A percentile compares a stretch with the other conserved stretches of the same genome.
These are phyloP conservation scores for Cynocephalus volans DNA, from an alignment of 2,113 vertebrate genomes.

Conservation along the genomic window DNA sequence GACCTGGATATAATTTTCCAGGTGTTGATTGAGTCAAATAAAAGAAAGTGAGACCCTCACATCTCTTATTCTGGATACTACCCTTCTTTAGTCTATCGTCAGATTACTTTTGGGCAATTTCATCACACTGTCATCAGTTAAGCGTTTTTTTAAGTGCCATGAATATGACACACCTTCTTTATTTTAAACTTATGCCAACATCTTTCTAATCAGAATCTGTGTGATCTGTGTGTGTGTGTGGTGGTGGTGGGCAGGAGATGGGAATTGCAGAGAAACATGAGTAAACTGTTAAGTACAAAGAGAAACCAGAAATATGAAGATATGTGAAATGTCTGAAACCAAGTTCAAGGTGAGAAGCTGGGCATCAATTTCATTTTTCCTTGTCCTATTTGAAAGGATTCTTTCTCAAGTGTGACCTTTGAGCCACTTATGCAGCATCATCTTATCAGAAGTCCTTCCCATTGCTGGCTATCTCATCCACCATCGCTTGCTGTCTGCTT, in stretches of 20 bases:
- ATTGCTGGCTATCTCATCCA: not conserved
- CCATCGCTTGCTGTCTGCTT: not conserved
- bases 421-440: not conserved
- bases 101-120: not conserved
- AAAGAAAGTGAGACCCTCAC: not conserved
- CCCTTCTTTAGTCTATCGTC: not conserved
- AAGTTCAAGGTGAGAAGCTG: not conserved
- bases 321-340: not conserved
- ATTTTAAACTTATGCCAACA: not conserved
- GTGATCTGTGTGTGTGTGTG: not conserved
- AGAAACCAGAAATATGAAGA: not conserved
- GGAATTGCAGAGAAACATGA: not conserved
- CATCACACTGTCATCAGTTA: not conserved
- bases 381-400: not conserved
- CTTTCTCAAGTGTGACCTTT: not conserved
- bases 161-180: not conserved
- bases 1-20: not conserved
- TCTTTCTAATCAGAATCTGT: not conserved
- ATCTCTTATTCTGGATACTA: not conserved
- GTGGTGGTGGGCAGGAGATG: too few relatives aligned
- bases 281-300: not conserved
- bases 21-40: not conserved
- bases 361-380: not conserved
- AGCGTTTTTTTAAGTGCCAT: not conserved
- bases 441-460: not conserved